Base-by-base conservation (phyloP, 2,888 invertebrate genomes). In the Melikaiella ostensackeni region DNA sequence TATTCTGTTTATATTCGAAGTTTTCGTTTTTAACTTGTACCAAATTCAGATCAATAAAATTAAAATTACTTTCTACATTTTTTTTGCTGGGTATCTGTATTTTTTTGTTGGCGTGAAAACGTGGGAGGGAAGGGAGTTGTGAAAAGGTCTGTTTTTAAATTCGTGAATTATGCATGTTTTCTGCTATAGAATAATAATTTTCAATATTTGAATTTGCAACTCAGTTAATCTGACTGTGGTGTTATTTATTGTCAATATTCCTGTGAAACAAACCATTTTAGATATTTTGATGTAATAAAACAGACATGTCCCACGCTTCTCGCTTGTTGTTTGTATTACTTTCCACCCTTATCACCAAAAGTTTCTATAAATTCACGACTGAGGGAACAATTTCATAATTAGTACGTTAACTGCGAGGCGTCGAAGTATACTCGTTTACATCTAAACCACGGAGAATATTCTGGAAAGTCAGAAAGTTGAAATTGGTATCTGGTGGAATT, bases 361-460 rank as follows among this genome's bases (percentile, higher is more conserved):
- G 50, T 70, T 70, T 50, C 30, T 50, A 27, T 50, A 78, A 74
- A 63, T 80, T 77, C 80, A 74, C 63, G 78, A 77, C 78, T 73
- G 74, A 63, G 74, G 75, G 73, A 83, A 77, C 80, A 79, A 83
- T 86, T 81, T 85, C 80, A 77, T 84, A 87, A 86, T 87, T 86
- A 84, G 82, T 81, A 78, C 78, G 82, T 81, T 79, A 86, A 86
- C 82, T 82, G 81, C 81, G 78, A 75, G 78, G 76, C 78, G 59
- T 77, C 70, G 62, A 74, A 76, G 75, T 78, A 81, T 78, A 81
- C 79, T 77, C 80, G 84, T 82, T 84, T 83, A 82, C 80, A 84
- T 80, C 82, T 80, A 82, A 84, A 83, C 84, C 81, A 78, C 79
- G 75, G 79, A 79, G 74, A 78, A 80, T 82, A 83, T 78, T 82